Evolutionary conservation across 2,888 invertebrate genomes (phyloP).

Genomic region (Apoderus coryli): DNA sequence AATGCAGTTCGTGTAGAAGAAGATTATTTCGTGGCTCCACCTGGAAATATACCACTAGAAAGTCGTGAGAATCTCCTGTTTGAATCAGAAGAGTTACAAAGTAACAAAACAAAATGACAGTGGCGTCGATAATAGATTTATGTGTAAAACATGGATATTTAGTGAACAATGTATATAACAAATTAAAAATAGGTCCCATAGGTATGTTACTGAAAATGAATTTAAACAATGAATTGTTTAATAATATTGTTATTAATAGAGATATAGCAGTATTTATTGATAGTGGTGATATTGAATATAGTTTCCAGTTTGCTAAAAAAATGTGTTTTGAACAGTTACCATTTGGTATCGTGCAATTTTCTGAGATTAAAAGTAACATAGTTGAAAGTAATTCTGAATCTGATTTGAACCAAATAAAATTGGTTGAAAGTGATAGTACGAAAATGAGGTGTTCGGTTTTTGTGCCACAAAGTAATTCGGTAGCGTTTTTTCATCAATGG

Average conservation of each 20-base stretch:
- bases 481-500: conserved; percentile 57
- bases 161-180: too few species aligned
- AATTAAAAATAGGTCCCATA: conserved; percentile 30
- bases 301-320: conserved; percentile 28
- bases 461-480: conserved; percentile 35
- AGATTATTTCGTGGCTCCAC: conserved; percentile 84
- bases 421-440: conserved; percentile 16
- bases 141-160: conserved; percentile 19
- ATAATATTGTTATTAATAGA: conserved; percentile 34
- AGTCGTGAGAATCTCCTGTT: conserved; percentile 29
- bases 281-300: conserved; percentile 22
- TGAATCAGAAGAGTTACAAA: conserved; percentile 19
- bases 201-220: conserved; percentile 39
- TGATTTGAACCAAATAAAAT: conserved; percentile 11
- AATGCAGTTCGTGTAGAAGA: conserved; percentile 69
- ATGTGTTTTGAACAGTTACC: conserved; percentile 30
- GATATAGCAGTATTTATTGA: conserved; percentile 35
- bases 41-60: conserved; percentile 67
- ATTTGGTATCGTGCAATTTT: conserved; percentile 34
- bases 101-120: too few species aligned
- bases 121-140: conserved; percentile 15
- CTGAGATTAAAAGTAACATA: conserved; percentile 10
- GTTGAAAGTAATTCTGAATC: conserved; percentile 12
- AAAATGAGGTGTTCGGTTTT: conserved; percentile 32
- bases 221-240: conserved; percentile 41